Evolutionary conservation across 1,140 invertebrate genomes (phyloP).

Genomic region (Leptinotarsa lineolata): DNA sequence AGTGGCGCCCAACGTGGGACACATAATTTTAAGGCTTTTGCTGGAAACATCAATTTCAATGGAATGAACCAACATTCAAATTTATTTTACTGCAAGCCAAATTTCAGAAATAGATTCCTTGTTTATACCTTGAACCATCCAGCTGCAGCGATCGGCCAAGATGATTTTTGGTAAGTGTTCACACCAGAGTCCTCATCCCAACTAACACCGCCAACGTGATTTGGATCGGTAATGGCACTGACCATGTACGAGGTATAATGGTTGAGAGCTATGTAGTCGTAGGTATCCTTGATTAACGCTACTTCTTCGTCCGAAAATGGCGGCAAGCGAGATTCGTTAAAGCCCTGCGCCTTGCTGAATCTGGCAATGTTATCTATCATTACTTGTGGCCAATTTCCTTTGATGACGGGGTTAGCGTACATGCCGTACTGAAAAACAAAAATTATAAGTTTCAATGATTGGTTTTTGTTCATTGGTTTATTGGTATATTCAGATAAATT

Average conservation of each 20-base stretch:
- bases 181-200: slow-evolving; percentile 20
- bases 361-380: slow-evolving; percentile 63
- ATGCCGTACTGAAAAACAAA: slow-evolving; percentile 60
- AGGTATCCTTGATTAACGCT: slow-evolving; percentile 59
- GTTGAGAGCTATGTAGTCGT: slow-evolving; percentile 67
- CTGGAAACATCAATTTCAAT: neutral
- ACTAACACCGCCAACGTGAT: neutral
- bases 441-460: too few relatives aligned
- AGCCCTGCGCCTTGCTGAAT: slow-evolving; percentile 65
- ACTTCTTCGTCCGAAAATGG: slow-evolving; percentile 66
- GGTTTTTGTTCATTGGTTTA: too few relatives aligned
- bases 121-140: slow-evolving; percentile 24
- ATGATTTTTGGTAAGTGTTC: neutral
- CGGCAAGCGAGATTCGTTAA: slow-evolving; percentile 62
- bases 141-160: slow-evolving; percentile 6
- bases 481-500: too few relatives aligned
- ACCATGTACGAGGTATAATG: slow-evolving; percentile 59
- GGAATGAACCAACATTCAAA: neutral
- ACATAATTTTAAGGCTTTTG: neutral
- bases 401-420: slow-evolving; percentile 68
- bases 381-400: slow-evolving; percentile 67
- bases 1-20: neutral
- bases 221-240: neutral
- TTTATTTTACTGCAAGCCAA: neutral
- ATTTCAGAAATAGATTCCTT: neutral